Evolutionary conservation across 2,113 vertebrate genomes (phyloP).

Genomic region (Bubo scandiacus): DNA sequence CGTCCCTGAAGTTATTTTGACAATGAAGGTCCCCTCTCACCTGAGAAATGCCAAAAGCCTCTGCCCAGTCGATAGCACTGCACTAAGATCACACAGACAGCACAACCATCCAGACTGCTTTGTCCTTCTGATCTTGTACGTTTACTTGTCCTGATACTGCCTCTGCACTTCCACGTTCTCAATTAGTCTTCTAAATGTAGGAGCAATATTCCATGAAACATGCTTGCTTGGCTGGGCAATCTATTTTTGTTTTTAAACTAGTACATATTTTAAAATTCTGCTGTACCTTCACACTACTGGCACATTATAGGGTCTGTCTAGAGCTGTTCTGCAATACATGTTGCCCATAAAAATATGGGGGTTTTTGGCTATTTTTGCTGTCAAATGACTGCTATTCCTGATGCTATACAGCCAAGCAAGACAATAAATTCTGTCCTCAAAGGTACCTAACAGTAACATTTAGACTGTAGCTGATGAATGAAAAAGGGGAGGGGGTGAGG

Average conservation of each 20-base stretch:
- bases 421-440: background rate
- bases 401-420: background rate
- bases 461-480: background rate
- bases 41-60: background rate
- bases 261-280: background rate
- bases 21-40: background rate
- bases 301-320: background rate
- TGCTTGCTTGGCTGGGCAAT: background rate
- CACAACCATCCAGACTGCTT: background rate
- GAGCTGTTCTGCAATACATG: background rate
- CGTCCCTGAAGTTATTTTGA: background rate
- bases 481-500: background rate
- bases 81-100: background rate
- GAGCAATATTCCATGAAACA: background rate
- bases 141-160: background rate
- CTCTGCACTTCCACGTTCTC: background rate
- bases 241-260: background rate
- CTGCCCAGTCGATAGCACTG: background rate
- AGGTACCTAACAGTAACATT: background rate
- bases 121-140: background rate
- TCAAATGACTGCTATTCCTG: background rate
- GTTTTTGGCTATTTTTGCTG: background rate
- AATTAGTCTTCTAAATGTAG: background rate
- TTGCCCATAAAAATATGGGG: background rate
- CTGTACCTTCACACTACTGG: background rate